Evolutionary conservation across 1,140 invertebrate species (phyloP).

Genomic region (Bombus impatiens): DNA sequence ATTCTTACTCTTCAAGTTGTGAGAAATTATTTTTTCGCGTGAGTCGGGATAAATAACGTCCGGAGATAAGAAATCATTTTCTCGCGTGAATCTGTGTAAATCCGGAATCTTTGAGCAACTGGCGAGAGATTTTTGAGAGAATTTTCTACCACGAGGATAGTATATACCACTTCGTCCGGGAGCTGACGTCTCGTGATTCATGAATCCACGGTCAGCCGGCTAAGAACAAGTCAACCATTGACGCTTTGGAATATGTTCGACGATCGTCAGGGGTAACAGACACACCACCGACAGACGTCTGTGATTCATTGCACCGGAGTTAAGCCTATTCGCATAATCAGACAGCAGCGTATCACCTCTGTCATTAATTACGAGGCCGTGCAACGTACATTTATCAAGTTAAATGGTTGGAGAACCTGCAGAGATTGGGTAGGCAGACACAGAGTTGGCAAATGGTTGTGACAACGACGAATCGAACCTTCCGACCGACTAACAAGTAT

Average conservation of each 20-base stretch:
- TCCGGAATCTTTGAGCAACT: not conserved
- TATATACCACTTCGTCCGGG: not conserved
- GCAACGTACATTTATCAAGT: slow-evolving; percentile 51
- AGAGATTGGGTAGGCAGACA: slow-evolving; percentile 2
- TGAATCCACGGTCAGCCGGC: not conserved
- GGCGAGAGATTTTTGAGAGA: not conserved
- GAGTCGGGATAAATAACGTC: too few relatives aligned
- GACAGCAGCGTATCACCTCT: slow-evolving; percentile 52
- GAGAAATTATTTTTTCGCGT: too few relatives aligned
- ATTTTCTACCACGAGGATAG: not conserved
- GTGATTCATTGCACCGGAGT: slow-evolving; percentile 48
- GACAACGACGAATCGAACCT: slow-evolving; percentile 35
- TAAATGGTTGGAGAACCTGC: slow-evolving; percentile 3
- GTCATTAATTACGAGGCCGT: slow-evolving; percentile 57
- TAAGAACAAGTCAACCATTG: not conserved
- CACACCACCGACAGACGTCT: not conserved
- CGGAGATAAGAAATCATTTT: not conserved
- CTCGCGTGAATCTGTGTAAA: not conserved
- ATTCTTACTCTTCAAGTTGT: too few relatives aligned
- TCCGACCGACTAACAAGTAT: not conserved
- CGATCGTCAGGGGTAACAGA: not conserved
- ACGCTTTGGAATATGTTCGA: not conserved
- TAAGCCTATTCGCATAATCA: slow-evolving; percentile 61
- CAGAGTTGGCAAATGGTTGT: slow-evolving; percentile 33
- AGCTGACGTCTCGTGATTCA: slow-evolving; percentile 1